Base-by-base conservation (phyloP, 2,888 invertebrate genomes). In the Cheilosia vernalis region DNA sequence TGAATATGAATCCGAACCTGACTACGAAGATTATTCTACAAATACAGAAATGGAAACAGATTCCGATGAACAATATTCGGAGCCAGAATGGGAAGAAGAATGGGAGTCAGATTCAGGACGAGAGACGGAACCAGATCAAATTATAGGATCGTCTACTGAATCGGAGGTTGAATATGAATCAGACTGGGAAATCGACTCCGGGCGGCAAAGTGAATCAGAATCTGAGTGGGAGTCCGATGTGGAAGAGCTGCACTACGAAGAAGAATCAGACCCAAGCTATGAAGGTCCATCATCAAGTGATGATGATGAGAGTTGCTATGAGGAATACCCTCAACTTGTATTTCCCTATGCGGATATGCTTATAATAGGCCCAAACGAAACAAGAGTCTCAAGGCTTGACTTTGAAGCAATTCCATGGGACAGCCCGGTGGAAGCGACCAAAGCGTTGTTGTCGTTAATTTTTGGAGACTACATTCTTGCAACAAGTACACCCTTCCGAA, bases 341-440 rank as follows among this genome's bases (percentile, higher is more conserved):
- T 37, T 37, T 37, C 37, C 37, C 1, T 17, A 17, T 47, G 17
- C 7, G 7, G 44, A 47, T 47, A 47, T n/a, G 9, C 9, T 47
- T 17, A 17, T 47, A n/a, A 9, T 47, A n/a, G 44, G 44, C 17
- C 44, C 17, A 9, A 7, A 19, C 2, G 44, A 4, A 47, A 47
- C 44, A n/a, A 17, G 17, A 47, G n/a, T 47, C 3, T n/a, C n/a
- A 17, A 47, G 44, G 9, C 1, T 6, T 5, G 44, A n/a, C 7
- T 47, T 47, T 17, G 44, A 47, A 47, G 9, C n/a, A 17, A 17
- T 47, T n/a, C n/a, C n/a, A 47, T 47, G 44, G 44, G n/a, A 47
- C n/a, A 9, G 17, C 4, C 44, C 44, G 6, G 17, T 17, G 6
- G 2, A 7, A 44, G 44, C 44, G n/a, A 44, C 44, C 2, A 17